Percentiles rank a stretch among this genome's conserved stretches.
phyloP scores from a whole-genome alignment of 2,797 vertebrate genomes.

The Pterois miles region DNA sequence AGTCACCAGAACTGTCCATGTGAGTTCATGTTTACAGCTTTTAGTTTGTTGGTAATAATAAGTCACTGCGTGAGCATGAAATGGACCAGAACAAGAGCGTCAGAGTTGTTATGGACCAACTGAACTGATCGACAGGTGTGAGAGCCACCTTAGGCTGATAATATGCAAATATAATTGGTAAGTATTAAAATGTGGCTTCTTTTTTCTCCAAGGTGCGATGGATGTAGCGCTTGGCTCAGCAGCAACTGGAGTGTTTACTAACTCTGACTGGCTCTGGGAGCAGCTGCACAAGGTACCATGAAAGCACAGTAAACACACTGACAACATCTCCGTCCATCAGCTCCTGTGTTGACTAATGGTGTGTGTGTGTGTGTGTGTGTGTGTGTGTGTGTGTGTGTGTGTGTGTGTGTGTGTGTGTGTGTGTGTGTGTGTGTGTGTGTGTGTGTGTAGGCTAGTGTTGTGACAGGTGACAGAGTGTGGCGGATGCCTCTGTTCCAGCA shows the following conservation, averaged over 20 bases:
- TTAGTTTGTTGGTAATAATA: not conserved
- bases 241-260: conserved; percentile 95
- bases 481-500: conserved; percentile 98
- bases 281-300: conserved; percentile 88
- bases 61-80: not conserved
- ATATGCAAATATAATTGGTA: not conserved
- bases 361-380: conserved; percentile 30
- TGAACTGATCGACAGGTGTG: not conserved
- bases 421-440: conserved; percentile 25
- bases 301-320: not conserved
- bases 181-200: not conserved
- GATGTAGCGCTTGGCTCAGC: conserved; percentile 94
- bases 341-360: conserved; percentile 37
- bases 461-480: conserved; percentile 97
- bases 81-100: not conserved
- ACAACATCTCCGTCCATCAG: not conserved
- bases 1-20: not conserved
- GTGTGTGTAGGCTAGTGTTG: conserved; percentile 88
- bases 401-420: conserved; percentile 29
- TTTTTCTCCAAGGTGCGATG: conserved; percentile 88
- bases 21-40: not conserved
- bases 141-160: not conserved
- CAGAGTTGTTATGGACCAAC: not conserved
- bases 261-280: conserved; percentile 95
- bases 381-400: conserved; percentile 49